These are phyloP conservation scores for Ophonus ardosiacus DNA, from an alignment of 2,888 invertebrate genomes.

Conservation along the genomic window DNA sequence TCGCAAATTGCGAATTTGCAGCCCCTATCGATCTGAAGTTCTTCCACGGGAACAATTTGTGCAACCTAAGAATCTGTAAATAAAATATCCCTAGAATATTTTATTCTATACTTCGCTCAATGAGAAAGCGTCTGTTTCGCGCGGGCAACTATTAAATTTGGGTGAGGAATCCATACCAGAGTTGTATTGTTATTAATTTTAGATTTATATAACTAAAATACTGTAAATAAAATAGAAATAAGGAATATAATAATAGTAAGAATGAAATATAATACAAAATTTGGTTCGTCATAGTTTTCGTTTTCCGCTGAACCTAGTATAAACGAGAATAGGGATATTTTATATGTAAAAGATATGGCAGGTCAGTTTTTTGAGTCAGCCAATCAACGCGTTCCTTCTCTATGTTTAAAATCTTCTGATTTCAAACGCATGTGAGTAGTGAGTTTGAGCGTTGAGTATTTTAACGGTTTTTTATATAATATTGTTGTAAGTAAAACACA, in stretches of 20 bases:
- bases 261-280: too few species aligned
- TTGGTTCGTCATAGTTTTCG: too few species aligned
- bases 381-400: not conserved
- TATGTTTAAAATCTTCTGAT: constrained; percentile 5
- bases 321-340: not conserved
- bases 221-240: too few species aligned
- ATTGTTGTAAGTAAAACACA: constrained; percentile 6
- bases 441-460: not conserved
- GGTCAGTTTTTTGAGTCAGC: not conserved
- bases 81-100: too few species aligned
- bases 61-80: not conserved
- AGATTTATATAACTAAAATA: too few species aligned
- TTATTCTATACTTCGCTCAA: too few species aligned
- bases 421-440: constrained; percentile 13
- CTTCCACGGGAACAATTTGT: not conserved
- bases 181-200: too few species aligned
- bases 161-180: too few species aligned
- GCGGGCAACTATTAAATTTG: too few species aligned
- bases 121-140: too few species aligned
- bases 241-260: too few species aligned
- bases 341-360: not conserved
- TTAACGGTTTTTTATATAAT: constrained; percentile 22
- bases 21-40: constrained; percentile 37
- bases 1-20: constrained; percentile 30
- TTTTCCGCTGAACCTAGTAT: too few species aligned